phyloP scores from a whole-genome alignment of 2,113 vertebrate genomes.

The Poeciliopsis turrubarensis region DNA sequence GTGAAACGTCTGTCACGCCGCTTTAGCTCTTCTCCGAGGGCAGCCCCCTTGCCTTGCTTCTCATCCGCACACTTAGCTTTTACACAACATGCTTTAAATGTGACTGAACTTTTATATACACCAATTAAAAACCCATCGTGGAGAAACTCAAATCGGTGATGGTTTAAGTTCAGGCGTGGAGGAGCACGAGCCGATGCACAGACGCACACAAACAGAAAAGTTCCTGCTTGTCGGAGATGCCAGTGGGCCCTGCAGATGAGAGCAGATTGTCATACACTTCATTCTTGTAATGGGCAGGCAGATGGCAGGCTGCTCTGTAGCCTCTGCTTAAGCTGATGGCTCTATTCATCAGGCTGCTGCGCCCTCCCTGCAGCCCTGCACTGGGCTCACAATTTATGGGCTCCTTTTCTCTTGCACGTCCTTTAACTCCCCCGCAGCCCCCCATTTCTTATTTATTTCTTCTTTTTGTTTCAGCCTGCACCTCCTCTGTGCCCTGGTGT shows the following conservation, averaged over 20 bases:
- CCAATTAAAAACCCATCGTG: constrained; percentile 34
- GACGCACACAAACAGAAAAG: constrained; percentile 32
- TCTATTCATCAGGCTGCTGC: constrained; percentile 79
- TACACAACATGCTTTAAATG: constrained; percentile 36
- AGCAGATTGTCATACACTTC: constrained; percentile 59
- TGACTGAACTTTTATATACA: constrained; percentile 32
- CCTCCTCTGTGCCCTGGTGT: constrained; percentile 35
- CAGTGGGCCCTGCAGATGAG: constrained; percentile 68
- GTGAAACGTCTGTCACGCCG: constrained; percentile 66
- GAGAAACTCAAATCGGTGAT: neutral
- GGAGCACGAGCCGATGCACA: neutral
- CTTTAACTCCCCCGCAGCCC: constrained; percentile 16
- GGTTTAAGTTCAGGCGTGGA: neutral
- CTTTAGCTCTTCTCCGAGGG: constrained; percentile 67
- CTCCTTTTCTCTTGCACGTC: constrained; percentile 39
- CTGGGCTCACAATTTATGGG: constrained; percentile 67
- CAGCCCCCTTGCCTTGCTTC: constrained; percentile 32
- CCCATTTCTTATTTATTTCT: constrained; percentile 57
- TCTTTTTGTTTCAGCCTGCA: constrained; percentile 42
- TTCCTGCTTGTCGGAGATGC: constrained; percentile 53
- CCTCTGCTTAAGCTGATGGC: constrained; percentile 80
- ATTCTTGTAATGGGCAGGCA: constrained; percentile 80
- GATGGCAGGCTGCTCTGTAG: constrained; percentile 80
- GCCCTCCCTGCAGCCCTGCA: constrained; percentile 65
- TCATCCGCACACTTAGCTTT: constrained; percentile 11